These are phyloP conservation scores for Onchidella celtica DNA, from an alignment of 2,888 invertebrate genomes.

Conservation along the genomic window DNA sequence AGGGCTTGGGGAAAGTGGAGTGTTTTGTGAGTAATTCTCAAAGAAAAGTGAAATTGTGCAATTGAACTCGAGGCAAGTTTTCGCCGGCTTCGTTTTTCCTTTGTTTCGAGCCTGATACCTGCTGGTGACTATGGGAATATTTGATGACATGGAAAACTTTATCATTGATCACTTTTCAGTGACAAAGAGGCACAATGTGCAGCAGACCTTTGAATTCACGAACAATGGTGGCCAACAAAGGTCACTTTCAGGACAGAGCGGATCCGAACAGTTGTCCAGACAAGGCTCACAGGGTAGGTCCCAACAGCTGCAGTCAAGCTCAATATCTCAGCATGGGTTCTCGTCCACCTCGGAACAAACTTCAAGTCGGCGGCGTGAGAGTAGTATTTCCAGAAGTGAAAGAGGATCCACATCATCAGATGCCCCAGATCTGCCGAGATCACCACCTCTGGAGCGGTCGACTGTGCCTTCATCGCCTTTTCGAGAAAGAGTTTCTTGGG, in stretches of 20 bases:
- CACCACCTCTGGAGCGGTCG: conserved; percentile 33
- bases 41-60: too few relatives aligned
- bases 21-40: too few relatives aligned
- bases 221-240: conserved; percentile 40
- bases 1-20: too few relatives aligned
- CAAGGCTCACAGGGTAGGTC: conserved; percentile 15
- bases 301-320: conserved; percentile 36
- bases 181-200: conserved; percentile 47
- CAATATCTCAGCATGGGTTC: conserved; percentile 25
- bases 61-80: too few relatives aligned
- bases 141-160: conserved; percentile 51
- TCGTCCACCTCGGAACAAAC: conserved; percentile 17
- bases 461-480: conserved; percentile 37
- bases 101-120: too few relatives aligned
- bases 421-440: conserved; percentile 22
- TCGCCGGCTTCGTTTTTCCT: too few relatives aligned
- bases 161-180: conserved; percentile 49
- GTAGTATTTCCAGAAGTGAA: conserved; percentile 17
- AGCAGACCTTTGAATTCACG: conserved; percentile 44
- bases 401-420: conserved; percentile 17
- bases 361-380: conserved; percentile 17
- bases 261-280: conserved; percentile 31
- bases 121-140: conserved; percentile 50
- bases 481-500: conserved; percentile 42
- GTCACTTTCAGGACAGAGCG: conserved; percentile 22